Evolutionary conservation across 2,888 invertebrate species (phyloP), one percentile per base, ranked within the genome.

Genomic region (Morpho helenor): DNA sequence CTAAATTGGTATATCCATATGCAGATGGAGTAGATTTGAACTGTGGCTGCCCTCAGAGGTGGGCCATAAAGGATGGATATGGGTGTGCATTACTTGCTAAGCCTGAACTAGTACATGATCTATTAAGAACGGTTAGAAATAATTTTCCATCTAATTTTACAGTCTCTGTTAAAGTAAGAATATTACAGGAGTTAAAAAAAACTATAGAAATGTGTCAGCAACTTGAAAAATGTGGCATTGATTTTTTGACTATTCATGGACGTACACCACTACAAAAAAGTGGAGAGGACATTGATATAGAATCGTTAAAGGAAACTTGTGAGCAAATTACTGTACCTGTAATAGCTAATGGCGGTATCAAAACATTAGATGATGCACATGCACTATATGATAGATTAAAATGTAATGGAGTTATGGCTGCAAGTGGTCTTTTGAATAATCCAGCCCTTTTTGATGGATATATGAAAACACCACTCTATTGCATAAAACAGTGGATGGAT

Each of bases 1-100:
- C 98, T 4, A 94, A 96, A 85, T 87, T 99, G 65, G 93, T 98
- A 43, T 94, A 94, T 66, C 95, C 95, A 9, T 96, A 95, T 87
- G 94, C 95, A 56, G 95, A 96, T 90, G 99, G 99, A 7, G 95
- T 98, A 2, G 99, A 99, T 87, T 87, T 99, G 43, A 99, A 99
- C 79, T 99, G 99, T 90, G 99, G 99, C 0, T 99, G 99, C 72
- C 99, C 99, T 0, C 99, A 99, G 83, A 91, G 94, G 66, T 99
- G 98, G 98, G 98, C 98, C 0, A 95, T 96, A 83, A 93, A 95
- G 67, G 96, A 97, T 76, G 97, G 97, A 4, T 95, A 96, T 76
- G 99, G 99, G 0, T 96, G 96, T 73, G 94, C 95, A 60, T 83
- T 99, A 66, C 82, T 99, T 22, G 93, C 93, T 8, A 94, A 96